Percentiles rank a stretch among this genome's conserved stretches.
Evolutionary conservation across 1,140 invertebrate species (phyloP).

Genomic region (Metaphire vulgaris): DNA sequence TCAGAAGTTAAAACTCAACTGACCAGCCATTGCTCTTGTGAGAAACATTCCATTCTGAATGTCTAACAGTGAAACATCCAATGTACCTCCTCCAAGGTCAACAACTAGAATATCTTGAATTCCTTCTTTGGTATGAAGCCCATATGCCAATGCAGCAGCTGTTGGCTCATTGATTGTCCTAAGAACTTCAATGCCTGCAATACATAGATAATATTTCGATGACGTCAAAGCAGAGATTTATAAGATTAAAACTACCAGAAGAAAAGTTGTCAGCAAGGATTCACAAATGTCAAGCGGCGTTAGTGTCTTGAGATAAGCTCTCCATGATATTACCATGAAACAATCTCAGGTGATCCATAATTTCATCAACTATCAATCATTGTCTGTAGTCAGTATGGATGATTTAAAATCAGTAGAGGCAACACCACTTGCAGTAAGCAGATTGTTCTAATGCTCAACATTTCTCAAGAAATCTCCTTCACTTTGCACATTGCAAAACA

Average conservation of each 20-base stretch:
- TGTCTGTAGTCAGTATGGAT: too few relatives aligned
- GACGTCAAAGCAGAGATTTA: too few relatives aligned
- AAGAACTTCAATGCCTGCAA: constrained; percentile 43
- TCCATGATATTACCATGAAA: neutral
- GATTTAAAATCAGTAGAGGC: too few relatives aligned
- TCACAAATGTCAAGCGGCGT: too few relatives aligned
- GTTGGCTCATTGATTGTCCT: constrained; percentile 51
- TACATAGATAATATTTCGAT: neutral
- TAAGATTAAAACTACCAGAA: too few relatives aligned
- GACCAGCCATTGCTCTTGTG: constrained; percentile 56
- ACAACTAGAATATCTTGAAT: constrained; percentile 53
- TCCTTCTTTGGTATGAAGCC: constrained; percentile 48
- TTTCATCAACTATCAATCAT: too few relatives aligned
- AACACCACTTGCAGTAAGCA: too few relatives aligned
- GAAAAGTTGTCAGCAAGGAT: too few relatives aligned
- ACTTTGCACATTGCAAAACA: too few relatives aligned
- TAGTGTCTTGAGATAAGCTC: neutral
- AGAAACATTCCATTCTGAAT: constrained; percentile 56
- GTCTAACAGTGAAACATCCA: constrained; percentile 54
- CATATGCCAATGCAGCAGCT: constrained; percentile 49
- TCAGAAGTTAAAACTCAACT: neutral
- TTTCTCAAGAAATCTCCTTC: too few relatives aligned
- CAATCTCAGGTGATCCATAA: too few relatives aligned
- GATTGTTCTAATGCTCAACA: too few relatives aligned
- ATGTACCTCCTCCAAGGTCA: constrained; percentile 55